Conservation (phyloP, 2,888 invertebrate genomes). For the Ochlodes sylvanus region DNA sequence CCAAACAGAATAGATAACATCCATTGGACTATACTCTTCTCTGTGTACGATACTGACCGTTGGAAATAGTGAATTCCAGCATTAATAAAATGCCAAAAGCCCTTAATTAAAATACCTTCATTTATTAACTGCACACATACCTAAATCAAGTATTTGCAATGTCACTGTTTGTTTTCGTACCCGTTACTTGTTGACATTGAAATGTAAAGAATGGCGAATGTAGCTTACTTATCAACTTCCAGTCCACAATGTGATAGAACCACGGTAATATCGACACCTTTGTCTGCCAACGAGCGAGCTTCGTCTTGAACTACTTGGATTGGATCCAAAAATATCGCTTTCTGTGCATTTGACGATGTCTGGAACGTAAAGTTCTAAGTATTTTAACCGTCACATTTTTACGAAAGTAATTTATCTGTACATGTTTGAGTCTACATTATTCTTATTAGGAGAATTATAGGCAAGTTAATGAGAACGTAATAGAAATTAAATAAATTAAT, state of each 20-base stretch:
- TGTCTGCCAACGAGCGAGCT: slow-evolving; percentile 84
- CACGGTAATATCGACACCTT: slow-evolving; percentile 91
- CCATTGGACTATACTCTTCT: no score
- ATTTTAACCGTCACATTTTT: not conserved
- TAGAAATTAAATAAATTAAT: no score
- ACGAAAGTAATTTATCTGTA: no score
- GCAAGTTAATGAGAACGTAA: no score
- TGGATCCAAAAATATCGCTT: slow-evolving; percentile 88
- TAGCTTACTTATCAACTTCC: slow-evolving; percentile 84
- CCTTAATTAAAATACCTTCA: no score
- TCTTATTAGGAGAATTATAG: no score
- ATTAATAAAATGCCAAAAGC: not conserved
- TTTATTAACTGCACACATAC: no score
- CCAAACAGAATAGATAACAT: no score
- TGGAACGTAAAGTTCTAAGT: slow-evolving; percentile 55
- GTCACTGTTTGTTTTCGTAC: not conserved
- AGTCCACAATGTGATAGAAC: slow-evolving; percentile 93
- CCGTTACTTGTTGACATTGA: not conserved
- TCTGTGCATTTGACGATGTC: slow-evolving; percentile 86
- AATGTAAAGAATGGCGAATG: slow-evolving; percentile 48
- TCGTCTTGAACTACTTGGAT: slow-evolving; percentile 86
- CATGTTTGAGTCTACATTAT: no score
- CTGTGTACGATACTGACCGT: no score
- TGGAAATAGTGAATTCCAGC: no score
- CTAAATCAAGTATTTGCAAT: no score